Conservation (phyloP, 2,888 invertebrate genomes). For the Cheilosia pagana region DNA sequence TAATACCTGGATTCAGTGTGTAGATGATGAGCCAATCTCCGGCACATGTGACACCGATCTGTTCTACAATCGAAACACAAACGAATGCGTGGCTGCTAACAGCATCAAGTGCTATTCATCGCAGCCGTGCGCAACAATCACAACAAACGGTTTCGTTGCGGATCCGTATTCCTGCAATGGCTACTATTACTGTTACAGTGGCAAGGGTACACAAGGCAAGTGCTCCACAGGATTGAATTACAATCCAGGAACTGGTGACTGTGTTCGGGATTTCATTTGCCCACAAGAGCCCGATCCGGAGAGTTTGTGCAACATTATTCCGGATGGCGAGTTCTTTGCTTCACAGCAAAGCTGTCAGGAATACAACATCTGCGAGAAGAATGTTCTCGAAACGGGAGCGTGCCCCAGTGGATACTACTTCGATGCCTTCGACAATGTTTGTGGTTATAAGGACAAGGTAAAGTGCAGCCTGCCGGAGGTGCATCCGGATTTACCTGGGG, state of each 20-base stretch:
- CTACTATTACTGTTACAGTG: constrained; percentile 80
- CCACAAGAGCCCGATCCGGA: constrained; percentile 77
- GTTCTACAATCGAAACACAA: constrained; percentile 78
- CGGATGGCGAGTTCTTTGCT: constrained; percentile 79
- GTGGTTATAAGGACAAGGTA: constrained; percentile 78
- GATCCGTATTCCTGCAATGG: constrained; percentile 80
- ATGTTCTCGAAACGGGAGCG: constrained; percentile 75
- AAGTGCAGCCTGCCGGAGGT: constrained; percentile 61
- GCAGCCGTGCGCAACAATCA: constrained; percentile 77
- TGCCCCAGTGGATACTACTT: constrained; percentile 79
- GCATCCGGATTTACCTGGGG: constrained; percentile 56
- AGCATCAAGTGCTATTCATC: constrained; percentile 78
- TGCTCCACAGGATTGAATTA: constrained; percentile 78
- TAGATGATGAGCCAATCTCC: constrained; percentile 76
- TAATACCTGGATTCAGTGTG: constrained; percentile 79
- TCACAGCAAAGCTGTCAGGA: constrained; percentile 76
- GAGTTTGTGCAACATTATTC: constrained; percentile 79
- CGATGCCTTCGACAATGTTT: constrained; percentile 76
- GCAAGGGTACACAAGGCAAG: constrained; percentile 76
- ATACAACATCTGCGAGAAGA: constrained; percentile 78
- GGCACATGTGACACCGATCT: constrained; percentile 77
- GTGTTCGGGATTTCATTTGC: constrained; percentile 78
- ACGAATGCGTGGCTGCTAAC: constrained; percentile 76
- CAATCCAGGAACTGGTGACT: constrained; percentile 77
- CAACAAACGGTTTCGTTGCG: constrained; percentile 77